Base-by-base conservation (phyloP, 2,797 vertebrate genomes). In the Toxotes lorentzi region DNA sequence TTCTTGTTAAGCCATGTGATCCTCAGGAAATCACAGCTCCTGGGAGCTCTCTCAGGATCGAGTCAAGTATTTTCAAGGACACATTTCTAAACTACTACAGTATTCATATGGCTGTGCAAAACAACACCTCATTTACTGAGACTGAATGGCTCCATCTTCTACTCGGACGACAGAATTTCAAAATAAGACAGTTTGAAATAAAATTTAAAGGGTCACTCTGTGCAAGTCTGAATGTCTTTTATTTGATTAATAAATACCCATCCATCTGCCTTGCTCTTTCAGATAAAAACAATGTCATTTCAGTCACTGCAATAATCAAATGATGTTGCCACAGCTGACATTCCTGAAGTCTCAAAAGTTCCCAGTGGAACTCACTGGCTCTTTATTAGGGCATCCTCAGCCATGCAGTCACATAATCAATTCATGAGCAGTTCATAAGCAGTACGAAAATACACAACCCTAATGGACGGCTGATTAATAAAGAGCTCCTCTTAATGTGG, bases 381-480 rank as follows among this genome's bases (percentile, higher is more conserved):
- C 7, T 72, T 58, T 41, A 69, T 59, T 45, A 14, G 23, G 75
- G 38, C 54, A 12, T 47, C 53, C 9, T 54, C 59, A 45, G 66
- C 38, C 47, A 10, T 4, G 14, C 7, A 30, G 27, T 71, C n/a
- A 73, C 34, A 21, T 17, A 41, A 56, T 19, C 54, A 50, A 30
- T 4, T 11, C 16, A 14, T 51, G 1, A 47, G 27, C 12, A 60
- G 48, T 4, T 73, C 43, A 66, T n/a, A 14, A 30, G 43, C 60
- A 70, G 38, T 41, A 69, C 23, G 73, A 76, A 75, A 41, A 84
- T 8, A 69, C 60, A 54, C 2, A 24, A 70, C 8, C 50, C 2
- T 21, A 41, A 32, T 75, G 86, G 86, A 86, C 76, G 73, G 83
- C 27, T 53, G 68, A 64, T 30, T 50, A 69, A 69, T 40, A 62